Conservation (phyloP, 2,113 vertebrate species). For the Gallinago paraguaiae region DNA sequence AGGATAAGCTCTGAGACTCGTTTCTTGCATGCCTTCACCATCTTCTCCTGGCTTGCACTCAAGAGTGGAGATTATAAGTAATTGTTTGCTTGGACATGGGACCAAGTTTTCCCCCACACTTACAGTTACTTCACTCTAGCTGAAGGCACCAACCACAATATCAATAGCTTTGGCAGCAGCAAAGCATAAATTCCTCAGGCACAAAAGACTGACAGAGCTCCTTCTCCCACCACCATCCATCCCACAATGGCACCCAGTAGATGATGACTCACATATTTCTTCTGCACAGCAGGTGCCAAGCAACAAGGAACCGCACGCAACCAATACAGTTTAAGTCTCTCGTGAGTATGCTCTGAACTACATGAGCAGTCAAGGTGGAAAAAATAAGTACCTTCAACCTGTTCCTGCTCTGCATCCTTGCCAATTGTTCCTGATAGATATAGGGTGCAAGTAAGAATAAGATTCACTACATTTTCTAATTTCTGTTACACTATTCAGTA, state of each 20-base stretch:
- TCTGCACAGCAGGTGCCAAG: neutral
- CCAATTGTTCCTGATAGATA: neutral
- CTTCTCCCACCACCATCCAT: neutral
- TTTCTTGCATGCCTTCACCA: constrained; percentile 15
- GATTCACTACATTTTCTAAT: neutral
- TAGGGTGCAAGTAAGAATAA: neutral
- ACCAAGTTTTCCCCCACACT: neutral
- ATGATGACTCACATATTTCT: neutral
- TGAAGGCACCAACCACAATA: neutral
- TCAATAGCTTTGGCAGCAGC: neutral
- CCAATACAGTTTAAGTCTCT: neutral
- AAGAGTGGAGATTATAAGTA: constrained; percentile 35
- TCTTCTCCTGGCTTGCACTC: constrained; percentile 38
- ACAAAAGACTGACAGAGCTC: neutral
- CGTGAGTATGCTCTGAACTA: neutral
- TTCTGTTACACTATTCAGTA: neutral
- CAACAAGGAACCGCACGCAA: neutral
- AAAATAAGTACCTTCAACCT: neutral
- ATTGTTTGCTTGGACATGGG: constrained; percentile 16
- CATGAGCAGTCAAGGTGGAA: neutral
- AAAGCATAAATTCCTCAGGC: neutral
- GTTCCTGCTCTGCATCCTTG: neutral
- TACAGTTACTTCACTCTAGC: neutral
- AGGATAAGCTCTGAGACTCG: neutral
- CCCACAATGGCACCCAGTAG: neutral